Base-by-base conservation (phyloP, 2,888 invertebrate genomes). In the Amphiduros pacificus region DNA sequence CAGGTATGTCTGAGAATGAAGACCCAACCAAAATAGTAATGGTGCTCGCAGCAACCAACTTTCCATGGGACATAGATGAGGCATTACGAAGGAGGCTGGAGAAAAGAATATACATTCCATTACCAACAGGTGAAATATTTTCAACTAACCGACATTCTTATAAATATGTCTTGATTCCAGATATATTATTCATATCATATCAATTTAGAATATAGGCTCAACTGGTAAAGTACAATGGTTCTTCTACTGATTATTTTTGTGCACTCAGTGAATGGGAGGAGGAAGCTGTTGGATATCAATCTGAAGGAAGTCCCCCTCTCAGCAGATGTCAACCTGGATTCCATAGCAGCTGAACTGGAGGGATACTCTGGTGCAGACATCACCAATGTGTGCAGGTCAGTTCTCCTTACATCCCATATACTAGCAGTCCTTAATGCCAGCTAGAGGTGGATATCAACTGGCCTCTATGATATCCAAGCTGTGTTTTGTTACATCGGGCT, bases 321-420 rank as follows among this genome's bases (percentile, higher is more conserved):
- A 26, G 56, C 58, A 4, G 90, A 89, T 78, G 94, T 97, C 63
- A 90, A 95, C 82, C 84, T 95, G 64, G 86, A 87, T 22, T 86
- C 86, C 31, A 91, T 97, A 64, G 95, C 96, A n/a, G 87, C 87
- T 71, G 89, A 89, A 76, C 85, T 97, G 9, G 91, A 94, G 52
- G 97, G 97, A 0, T 99, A 96, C 83, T 98, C 98, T 1, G 98
- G 98, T 0, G 96, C 98, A n/a, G 99, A 99, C 84, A 96, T 99
- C 63, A 97, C 97, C 58, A 97, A 95, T 82, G 95, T 99, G 63
- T 99, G 98, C 89, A 89, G 93, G 92, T 91, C 75, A 20, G 51
- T 2, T 9, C 2, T n/a, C n/a, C n/a, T n/a, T n/a, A n/a, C n/a
- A n/a, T n/a, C n/a, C n/a, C n/a, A n/a, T n/a, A n/a, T n/a, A n/a